phyloP scores from a whole-genome alignment of 1,140 invertebrate genomes.

The Drosophila dunni region DNA sequence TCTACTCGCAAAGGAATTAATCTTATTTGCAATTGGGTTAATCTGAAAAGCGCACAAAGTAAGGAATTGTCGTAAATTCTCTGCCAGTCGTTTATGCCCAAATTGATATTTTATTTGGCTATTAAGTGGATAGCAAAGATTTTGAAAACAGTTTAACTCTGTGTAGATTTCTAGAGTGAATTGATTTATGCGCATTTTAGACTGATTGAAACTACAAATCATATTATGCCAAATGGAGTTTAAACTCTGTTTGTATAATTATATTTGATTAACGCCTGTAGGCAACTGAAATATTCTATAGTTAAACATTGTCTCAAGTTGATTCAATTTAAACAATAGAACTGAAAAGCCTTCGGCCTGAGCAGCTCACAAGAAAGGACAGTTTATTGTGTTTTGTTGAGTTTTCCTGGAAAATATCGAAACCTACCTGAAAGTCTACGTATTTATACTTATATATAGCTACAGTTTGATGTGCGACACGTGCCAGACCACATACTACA shows the following conservation, averaged over 20 bases:
- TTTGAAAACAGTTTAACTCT: background rate
- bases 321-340: conserved; percentile 17
- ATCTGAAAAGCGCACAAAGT: conserved; percentile 17
- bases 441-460: background rate
- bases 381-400: conserved; percentile 2
- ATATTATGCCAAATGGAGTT: too few relatives aligned
- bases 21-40: conserved; percentile 45
- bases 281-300: background rate
- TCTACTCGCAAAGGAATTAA: conserved; percentile 39
- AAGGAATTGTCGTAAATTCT: conserved; percentile 19
- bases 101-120: conserved; percentile 21
- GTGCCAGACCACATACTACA: conserved; percentile 30
- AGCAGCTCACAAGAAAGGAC: background rate
- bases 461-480: conserved; percentile 23
- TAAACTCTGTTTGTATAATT: too few relatives aligned
- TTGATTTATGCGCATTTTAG: too few relatives aligned
- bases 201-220: too few relatives aligned
- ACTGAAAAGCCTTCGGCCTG: conserved; percentile 2
- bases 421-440: background rate
- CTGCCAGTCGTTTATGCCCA: conserved; percentile 2
- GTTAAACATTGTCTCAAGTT: background rate
- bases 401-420: conserved; percentile 16
- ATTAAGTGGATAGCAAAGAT: conserved; percentile 16
- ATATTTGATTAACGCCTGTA: too few relatives aligned
- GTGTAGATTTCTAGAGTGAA: background rate